Conservation (phyloP, 2,113 vertebrate species). For the Speoplatyrhinus poulsoni region DNA sequence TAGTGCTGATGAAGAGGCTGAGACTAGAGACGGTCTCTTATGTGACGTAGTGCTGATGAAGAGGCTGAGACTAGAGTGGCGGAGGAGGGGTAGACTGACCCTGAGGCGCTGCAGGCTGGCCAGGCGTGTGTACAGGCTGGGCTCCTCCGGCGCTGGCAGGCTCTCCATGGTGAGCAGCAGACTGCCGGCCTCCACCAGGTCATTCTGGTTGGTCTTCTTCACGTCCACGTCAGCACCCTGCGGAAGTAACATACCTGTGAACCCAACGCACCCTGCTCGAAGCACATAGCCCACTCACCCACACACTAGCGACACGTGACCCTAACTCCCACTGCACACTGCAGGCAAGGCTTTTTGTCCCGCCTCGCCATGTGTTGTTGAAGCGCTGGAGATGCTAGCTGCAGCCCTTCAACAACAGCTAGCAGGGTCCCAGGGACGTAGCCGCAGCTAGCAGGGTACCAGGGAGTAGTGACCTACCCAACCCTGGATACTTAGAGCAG, state of each 20-base stretch:
- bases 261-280: not conserved
- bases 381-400: too few species aligned
- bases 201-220: constrained; percentile 82
- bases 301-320: not conserved
- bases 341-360: too few species aligned
- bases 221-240: constrained; percentile 83
- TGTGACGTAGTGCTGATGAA: not conserved
- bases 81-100: constrained; percentile 60
- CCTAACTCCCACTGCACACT: too few species aligned
- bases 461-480: too few species aligned
- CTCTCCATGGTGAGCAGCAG: constrained; percentile 62
- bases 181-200: constrained; percentile 79
- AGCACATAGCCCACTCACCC: not conserved
- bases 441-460: too few species aligned
- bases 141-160: constrained; percentile 56
- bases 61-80: not conserved
- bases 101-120: constrained; percentile 80
- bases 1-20: not conserved
- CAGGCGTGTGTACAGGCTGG: constrained; percentile 81
- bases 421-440: too few species aligned
- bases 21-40: not conserved
- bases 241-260: not conserved
- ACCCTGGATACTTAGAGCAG: too few species aligned
- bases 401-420: too few species aligned
- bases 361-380: too few species aligned